A percentile compares a stretch with the other conserved stretches of the same genome.
Evolutionary conservation across 2,888 invertebrate species (phyloP).

Genomic region (Diadromus collaris): DNA sequence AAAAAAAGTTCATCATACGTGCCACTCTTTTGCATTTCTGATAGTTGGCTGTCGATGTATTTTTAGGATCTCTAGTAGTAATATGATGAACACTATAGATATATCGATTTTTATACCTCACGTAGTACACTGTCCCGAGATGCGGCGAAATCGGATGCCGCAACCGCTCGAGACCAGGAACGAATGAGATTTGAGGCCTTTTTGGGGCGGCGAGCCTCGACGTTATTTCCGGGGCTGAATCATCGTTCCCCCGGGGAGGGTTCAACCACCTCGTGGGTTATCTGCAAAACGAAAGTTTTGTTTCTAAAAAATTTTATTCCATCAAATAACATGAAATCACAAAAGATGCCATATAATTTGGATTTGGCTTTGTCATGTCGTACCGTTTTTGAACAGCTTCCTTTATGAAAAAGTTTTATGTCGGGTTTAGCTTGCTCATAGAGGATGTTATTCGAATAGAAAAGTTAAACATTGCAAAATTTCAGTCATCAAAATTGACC

Average conservation of each 20-base stretch:
- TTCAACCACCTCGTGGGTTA: slow-evolving; percentile 63
- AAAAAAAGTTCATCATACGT: too few relatives aligned
- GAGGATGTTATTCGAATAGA: too few relatives aligned
- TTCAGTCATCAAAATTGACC: too few relatives aligned
- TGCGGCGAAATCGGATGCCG: slow-evolving; percentile 43
- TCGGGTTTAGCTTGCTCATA: too few relatives aligned
- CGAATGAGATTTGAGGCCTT: slow-evolving; percentile 42
- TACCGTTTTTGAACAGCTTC: too few relatives aligned
- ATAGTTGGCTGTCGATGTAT: not conserved
- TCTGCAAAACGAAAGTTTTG: slow-evolving; percentile 56
- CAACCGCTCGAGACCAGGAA: slow-evolving; percentile 40
- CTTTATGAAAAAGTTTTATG: too few relatives aligned
- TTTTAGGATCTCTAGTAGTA: not conserved
- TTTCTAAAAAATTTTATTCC: not conserved
- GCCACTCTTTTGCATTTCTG: too few relatives aligned
- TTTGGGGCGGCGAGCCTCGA: slow-evolving; percentile 56
- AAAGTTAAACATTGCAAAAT: too few relatives aligned
- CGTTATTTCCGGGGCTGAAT: slow-evolving; percentile 67
- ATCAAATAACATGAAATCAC: not conserved
- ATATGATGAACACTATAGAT: not conserved
- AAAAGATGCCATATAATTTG: too few relatives aligned
- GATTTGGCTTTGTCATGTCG: too few relatives aligned
- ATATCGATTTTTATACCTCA: slow-evolving; percentile 49
- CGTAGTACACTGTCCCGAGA: slow-evolving; percentile 24
- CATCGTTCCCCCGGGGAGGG: slow-evolving; percentile 64